Conservation (phyloP, 2,113 vertebrate species). For the Desmodus rotundus region DNA sequence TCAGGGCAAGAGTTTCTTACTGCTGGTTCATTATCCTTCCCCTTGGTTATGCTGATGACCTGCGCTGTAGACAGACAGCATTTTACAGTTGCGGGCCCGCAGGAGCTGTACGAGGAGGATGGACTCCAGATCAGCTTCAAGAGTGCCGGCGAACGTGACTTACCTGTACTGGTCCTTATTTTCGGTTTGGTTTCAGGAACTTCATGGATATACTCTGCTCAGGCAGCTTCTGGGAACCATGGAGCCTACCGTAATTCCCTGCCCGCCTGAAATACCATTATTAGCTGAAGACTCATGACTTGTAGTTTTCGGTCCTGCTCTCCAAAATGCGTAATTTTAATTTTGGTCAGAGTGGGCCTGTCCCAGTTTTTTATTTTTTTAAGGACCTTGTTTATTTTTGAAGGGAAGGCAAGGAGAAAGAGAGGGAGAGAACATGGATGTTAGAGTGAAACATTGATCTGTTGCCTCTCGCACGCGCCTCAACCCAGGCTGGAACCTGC, state of each 20-base stretch:
- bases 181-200: neutral
- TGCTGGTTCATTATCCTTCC: neutral
- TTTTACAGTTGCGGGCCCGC: rapidly evolving
- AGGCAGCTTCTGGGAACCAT: neutral
- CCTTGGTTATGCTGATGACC: neutral
- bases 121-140: neutral
- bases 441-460: no score
- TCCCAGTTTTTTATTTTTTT: no score
- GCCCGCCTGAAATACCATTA: rapidly evolving
- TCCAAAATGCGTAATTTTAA: neutral
- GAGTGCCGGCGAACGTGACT: neutral
- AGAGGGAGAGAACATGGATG: no score
- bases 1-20: neutral
- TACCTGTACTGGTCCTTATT: neutral
- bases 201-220: neutral
- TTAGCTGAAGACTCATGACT: neutral
- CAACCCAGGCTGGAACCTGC: no score
- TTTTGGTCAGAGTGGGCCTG: neutral
- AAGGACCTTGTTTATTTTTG: no score
- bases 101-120: neutral
- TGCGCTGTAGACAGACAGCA: neutral
- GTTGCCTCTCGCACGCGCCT: no score
- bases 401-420: no score
- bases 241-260: neutral
- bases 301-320: neutral